Evolutionary conservation across 2,113 vertebrate species (phyloP).

Genomic region (Paramormyrops kingsleyae): DNA sequence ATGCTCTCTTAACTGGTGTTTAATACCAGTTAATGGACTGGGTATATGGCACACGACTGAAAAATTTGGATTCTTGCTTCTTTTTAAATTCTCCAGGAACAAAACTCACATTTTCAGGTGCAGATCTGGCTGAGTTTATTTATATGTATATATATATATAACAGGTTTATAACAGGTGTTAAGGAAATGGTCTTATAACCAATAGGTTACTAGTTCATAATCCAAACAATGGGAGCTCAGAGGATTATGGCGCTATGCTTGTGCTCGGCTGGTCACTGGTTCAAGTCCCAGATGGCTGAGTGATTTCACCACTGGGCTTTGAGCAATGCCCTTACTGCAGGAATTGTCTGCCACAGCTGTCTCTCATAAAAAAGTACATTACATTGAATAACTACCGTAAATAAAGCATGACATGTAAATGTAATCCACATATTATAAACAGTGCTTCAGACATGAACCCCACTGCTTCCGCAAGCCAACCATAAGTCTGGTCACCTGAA

Average conservation of each 20-base stretch:
- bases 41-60: not conserved
- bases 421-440: not conserved
- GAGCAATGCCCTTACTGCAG: not conserved
- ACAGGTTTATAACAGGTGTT: not conserved
- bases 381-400: not conserved
- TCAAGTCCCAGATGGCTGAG: not conserved
- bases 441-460: not conserved
- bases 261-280: not conserved
- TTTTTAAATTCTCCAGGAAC: not conserved
- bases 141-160: not conserved
- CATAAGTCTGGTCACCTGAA: constrained; percentile 24
- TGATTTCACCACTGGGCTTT: not conserved
- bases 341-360: not conserved
- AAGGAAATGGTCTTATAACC: not conserved
- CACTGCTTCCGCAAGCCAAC: not conserved
- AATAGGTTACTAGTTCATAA: not conserved
- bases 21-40: not conserved
- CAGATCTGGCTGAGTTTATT: not conserved
- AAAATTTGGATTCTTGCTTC: not conserved
- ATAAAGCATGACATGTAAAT: not conserved
- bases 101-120: not conserved
- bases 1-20: not conserved
- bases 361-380: not conserved
- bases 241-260: not conserved
- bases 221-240: not conserved